Evolutionary conservation across 1,140 invertebrate species (phyloP).

Genomic region (Schmidtea mediterranea): DNA sequence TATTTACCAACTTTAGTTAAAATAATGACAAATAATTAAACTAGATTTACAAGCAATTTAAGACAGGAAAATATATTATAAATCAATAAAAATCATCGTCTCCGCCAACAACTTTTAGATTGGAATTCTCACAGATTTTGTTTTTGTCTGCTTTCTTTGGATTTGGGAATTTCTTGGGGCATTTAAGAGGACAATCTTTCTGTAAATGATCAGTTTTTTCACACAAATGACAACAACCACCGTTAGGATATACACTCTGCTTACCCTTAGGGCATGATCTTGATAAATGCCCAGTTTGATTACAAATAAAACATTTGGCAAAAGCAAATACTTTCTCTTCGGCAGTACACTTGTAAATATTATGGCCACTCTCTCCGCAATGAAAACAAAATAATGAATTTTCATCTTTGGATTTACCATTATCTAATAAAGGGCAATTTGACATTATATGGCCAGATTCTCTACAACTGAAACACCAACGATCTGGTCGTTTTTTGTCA

Average conservation of each 20-base stretch:
- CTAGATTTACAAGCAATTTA: no score
- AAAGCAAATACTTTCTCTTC: constrained; percentile 37
- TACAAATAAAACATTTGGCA: constrained; percentile 36
- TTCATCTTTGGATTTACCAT: constrained; percentile 18
- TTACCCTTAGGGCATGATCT: constrained; percentile 26
- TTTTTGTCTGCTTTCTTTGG: neutral
- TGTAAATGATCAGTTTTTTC: constrained; percentile 55
- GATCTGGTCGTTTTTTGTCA: no score
- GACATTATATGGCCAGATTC: constrained; percentile 41
- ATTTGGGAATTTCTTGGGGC: neutral
- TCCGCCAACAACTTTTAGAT: no score
- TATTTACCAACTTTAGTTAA: no score
- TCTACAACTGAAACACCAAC: constrained; percentile 40
- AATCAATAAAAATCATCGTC: no score
- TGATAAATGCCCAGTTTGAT: constrained; percentile 25
- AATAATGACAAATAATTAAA: no score
- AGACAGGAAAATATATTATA: no score
- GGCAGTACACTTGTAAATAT: constrained; percentile 18
- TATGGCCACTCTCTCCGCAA: constrained; percentile 28
- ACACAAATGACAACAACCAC: constrained; percentile 47
- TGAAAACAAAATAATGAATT: constrained; percentile 25
- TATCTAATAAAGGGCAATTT: constrained; percentile 41
- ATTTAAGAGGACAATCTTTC: constrained; percentile 42
- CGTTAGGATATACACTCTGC: constrained; percentile 56
- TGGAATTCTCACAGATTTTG: neutral